Evolutionary conservation across 2,888 invertebrate genomes (phyloP), one percentile per base, ranked within the genome.

Genomic region (Patella pellucida): DNA sequence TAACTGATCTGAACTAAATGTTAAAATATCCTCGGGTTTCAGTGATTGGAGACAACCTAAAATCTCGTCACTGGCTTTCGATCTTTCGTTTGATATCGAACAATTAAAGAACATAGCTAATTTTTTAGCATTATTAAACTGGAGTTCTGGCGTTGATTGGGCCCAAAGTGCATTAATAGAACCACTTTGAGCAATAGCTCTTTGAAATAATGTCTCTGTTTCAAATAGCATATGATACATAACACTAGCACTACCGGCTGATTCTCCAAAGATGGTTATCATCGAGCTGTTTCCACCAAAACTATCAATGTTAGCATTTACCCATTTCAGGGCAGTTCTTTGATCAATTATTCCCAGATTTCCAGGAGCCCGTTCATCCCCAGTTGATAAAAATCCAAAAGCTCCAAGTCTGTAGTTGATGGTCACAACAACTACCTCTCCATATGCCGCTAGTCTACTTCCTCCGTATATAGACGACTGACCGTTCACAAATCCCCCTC

Each of bases 341-440:
- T 86, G 85, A 73, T 87, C 87, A 79, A 83, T 84, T 11, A 86
- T 76, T 0, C 85, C 87, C 71, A 77, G 77, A 74, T 88, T 88
- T 16, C 87, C 88, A 11, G 81, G 82, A 15, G 83, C 75, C 41
- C 78, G 78, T 9, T 76, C 62, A 74, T 82, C 82, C n/a, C 79
- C 78, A 9, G 85, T 80, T n/a, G 83, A 80, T 68, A 88, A 74
- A 77, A 87, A 88, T 27, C 86, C 86, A 14, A 86, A 76, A 1
- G 82, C 73, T 1, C 82, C 81, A 5, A 86, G 67, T 56, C 86
- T 75, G 71, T 86, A 85, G 71, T 86, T 85, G 5, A 84, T 77
- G 4, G 84, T 85, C 0, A 84, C 82, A 9, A 85, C 81, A 16
- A 85, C 76, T 0, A 83, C 79, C 31, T 84, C 77, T 7, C 79